Evolutionary conservation across 2,113 vertebrate genomes (phyloP).

Genomic region (Halcyon senegalensis): DNA sequence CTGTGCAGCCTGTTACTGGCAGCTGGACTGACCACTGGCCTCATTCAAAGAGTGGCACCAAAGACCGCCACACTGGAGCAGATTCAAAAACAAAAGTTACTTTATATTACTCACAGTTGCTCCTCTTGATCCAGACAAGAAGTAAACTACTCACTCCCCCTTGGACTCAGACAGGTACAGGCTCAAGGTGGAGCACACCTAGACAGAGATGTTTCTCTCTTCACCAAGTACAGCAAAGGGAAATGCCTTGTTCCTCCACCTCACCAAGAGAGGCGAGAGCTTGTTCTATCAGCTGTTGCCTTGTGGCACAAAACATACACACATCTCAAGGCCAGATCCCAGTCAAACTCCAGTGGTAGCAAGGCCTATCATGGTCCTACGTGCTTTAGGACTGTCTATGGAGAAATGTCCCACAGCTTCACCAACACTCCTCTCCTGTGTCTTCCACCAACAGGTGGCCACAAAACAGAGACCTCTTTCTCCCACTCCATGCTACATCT

Average conservation of each 20-base stretch:
- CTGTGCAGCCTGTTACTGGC: not conserved
- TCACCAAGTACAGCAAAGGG: not conserved
- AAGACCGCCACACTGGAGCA: not conserved
- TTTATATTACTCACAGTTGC: not conserved
- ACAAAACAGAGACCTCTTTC: not conserved
- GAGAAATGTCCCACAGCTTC: not conserved
- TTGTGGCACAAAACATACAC: not conserved
- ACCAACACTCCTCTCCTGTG: not conserved
- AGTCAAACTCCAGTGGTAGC: not conserved
- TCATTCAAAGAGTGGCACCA: not conserved
- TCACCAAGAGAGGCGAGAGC: not conserved
- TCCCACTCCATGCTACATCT: not conserved
- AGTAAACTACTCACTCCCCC: not conserved
- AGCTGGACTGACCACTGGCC: not conserved
- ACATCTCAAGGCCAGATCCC: not conserved
- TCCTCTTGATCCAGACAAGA: not conserved
- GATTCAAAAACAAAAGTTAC: not conserved
- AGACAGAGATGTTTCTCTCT: not conserved
- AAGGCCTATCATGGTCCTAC: not conserved
- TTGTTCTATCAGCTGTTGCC: not conserved
- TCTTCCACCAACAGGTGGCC: not conserved
- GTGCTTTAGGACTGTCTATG: not conserved
- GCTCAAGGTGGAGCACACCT: not conserved
- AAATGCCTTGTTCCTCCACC: not conserved
- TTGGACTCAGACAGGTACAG: not conserved